Base-by-base conservation (phyloP, 2,113 vertebrate genomes). In the Odocoileus virginianus region DNA sequence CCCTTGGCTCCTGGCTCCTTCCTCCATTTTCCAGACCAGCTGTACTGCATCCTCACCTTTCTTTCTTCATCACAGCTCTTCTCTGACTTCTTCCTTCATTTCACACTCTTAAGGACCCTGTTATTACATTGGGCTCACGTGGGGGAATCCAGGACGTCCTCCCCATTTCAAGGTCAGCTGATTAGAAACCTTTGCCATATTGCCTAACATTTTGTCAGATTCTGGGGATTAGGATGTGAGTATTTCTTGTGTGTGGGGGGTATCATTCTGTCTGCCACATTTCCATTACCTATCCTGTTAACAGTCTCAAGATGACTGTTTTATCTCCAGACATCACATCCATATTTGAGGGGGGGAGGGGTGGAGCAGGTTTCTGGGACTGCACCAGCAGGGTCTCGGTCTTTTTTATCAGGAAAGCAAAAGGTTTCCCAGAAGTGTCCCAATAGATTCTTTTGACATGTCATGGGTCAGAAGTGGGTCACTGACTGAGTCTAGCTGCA, bases 301-400 rank as follows among this genome's bases (percentile, higher is more conserved):
- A 12, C 0, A 8, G 54, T 43, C 47, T 74, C 36, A 13, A 17
- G 52, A 25, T 21, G 17, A 74, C 61, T 60, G 78, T 79, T 81
- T 12, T 30, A 0, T 13, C 92, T 64, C 64, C 25, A 36, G 95
- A 60, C 12, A 19, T 61, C 78, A 40, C 2, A 0, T 27, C 64
- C 64, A 50, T 21, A 8, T 78, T 93, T 25, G 25, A 27, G 19
- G 30, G 79, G 79, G 64, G 16, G 55, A 25, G 50, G 13, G 83
- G 57, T 33, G 33, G 27, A 67, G 74, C 47, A 43, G 50, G 6
- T 27, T 45, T 50, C 45, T 12, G 17, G 78, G 40, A 43, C n/a
- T 13, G 10, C 0, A 7, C 16, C 23, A 10, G 5, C 25, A 55
- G n/a, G 17, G 23, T 27, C 78, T 60, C 13, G 2, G 33, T 67